Base-by-base conservation (phyloP, 2,888 invertebrate genomes). In the Pheosia tremula region DNA sequence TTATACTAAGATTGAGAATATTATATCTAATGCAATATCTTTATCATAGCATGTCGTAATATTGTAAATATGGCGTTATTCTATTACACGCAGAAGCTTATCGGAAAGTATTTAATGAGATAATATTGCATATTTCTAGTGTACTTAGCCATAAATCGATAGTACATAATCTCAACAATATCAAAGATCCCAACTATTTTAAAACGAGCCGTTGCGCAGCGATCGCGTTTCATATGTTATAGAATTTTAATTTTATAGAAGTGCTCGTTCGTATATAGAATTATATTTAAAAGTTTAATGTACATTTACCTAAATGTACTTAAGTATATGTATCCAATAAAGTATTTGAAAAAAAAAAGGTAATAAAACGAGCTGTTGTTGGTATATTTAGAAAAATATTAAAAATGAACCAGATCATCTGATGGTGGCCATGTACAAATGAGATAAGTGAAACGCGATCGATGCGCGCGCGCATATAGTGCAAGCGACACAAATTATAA, bases 401-500 rank as follows among this genome's bases (percentile, higher is more conserved):
- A 90, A 89, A 88, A 86, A 78, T 79, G 79, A 91, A 88, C 88
- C 95, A 95, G 95, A 95, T 95, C 95, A 95, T 95, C 95, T 95
- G 95, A 95, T 95, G 95, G 94, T 94, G 91, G 86, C 93, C 94
- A 95, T 95, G 95, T 95, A 95, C 95, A 95, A 95, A 95, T 95
- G 79, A 80, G 74, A 66, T 63, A 86, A 87, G 91, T 92, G 92
- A 87, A 84, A 60, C 79, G 88, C 84, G 87, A 82, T 89, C 82
- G 86, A 69, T 77, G 78, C 75, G 84, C 61, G 75, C 72, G 64
- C 70, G 68, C 73, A 76, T 87, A 88, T 87, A 88, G 86, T 74
- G 71, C 83, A 83, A 80, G 45, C 74, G 79, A 86, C 83, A 89
- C 84, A 89, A 84, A 89, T 81, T 90, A 90, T 88, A 86, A 86